Conservation (phyloP, 2,797 vertebrate species). For the Merluccius polli region DNA sequence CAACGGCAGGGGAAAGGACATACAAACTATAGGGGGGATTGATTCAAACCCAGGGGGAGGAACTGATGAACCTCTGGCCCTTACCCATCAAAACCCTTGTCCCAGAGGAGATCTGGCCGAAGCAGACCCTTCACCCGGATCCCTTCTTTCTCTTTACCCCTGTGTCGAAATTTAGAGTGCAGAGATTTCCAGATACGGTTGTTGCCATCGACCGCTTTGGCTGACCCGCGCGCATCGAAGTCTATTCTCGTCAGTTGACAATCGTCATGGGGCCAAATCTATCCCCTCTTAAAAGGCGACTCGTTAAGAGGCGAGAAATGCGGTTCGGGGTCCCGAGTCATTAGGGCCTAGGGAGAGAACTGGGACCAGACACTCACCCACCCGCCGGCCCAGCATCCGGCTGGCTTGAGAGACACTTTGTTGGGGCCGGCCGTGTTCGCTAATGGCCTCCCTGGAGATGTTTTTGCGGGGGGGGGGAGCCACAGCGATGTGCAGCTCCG, state of each 20-base stretch:
- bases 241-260: conserved; percentile 24
- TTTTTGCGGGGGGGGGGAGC: conserved; percentile 17
- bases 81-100: conserved; percentile 24
- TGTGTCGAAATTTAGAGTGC: conserved; percentile 13
- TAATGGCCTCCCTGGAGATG: conserved; percentile 46
- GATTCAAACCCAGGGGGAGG: too few species aligned
- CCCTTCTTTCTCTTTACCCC: conserved; percentile 24
- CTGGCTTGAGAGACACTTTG: conserved; percentile 30
- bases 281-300: conserved; percentile 33
- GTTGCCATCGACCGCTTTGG: conserved; percentile 20
- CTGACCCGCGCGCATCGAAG: conserved; percentile 36
- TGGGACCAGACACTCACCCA: conserved; percentile 32
- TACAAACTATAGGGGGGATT: too few species aligned
- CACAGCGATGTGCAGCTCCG: conserved; percentile 11
- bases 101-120: conserved; percentile 14
- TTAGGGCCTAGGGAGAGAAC: conserved; percentile 24
- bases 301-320: conserved; percentile 53
- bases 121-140: conserved; percentile 22
- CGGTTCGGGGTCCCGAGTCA: background rate
- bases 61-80: conserved; percentile 27
- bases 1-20: too few species aligned
- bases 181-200: background rate
- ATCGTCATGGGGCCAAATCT: conserved; percentile 37
- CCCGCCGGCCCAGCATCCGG: conserved; percentile 14
- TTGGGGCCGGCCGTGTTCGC: conserved; percentile 4